Base-by-base conservation (phyloP, 2,113 vertebrate species). In the Burhinus oedicnemus region DNA sequence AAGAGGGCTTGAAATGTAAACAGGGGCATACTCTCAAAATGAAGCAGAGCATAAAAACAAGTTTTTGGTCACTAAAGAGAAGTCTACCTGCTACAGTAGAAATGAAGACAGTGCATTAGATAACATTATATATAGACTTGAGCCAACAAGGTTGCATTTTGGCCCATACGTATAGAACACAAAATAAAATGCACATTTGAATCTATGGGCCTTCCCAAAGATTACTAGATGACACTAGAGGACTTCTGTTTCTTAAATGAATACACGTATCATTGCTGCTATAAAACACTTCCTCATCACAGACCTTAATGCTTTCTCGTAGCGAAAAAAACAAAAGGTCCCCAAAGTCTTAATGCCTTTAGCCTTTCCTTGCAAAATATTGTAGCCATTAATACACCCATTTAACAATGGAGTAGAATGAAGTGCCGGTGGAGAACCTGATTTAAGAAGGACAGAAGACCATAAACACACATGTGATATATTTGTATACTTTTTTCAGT, bases 371-470 rank as follows among this genome's bases (percentile, higher is more conserved):
- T 71, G 61, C 64, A 82, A 87, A 90, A 72, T 60, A 44, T 32
- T 66, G 17, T 71, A 93, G 26, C 32, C 44, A 15, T 81, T 78
- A 89, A 65, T 75, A 52, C 6, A 51, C 7, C 29, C 34, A 47
- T 79, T 94, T 84, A 82, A 89, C 38, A 87, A 12, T 15, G 47
- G 29, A 84, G 21, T 26, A 68, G 52, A 89, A 80, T 57, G 62
- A 93, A 92, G 83, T 77, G 83, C 68, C 55, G 57, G 42, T 32
- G 51, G 45, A 93, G 68, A 90, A 83, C 64, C 60, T 60, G 42
- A 87, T 57, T 87, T 89, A 72, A 88, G 81, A 78, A 87, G 64
- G 64, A 84, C 87, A 95, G 83, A 95, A 89, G 77, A 87, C 27
- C 77, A 72, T 81, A 94, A 95, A 87, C 83, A 85, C 65, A 89